These are phyloP conservation scores for Phoebastria nigripes DNA, from an alignment of 2,797 vertebrate species.

Conservation along the genomic window DNA sequence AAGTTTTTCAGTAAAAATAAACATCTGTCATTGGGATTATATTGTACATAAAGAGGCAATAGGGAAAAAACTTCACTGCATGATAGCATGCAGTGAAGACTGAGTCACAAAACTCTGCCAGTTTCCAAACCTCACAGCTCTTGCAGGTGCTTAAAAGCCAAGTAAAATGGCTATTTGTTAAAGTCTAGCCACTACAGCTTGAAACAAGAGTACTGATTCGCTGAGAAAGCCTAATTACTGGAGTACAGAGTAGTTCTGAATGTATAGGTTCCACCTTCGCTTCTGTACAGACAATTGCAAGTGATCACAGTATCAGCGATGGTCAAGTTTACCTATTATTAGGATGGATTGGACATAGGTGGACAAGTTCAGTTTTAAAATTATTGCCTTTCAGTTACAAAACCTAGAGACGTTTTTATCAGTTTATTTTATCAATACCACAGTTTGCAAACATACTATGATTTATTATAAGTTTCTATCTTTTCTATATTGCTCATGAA, in stretches of 20 bases:
- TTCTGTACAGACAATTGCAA: background rate
- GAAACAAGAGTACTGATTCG: background rate
- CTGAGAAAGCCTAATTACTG: background rate
- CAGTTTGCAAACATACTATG: background rate
- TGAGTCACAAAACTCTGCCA: background rate
- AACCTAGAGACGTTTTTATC: background rate
- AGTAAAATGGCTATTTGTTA: background rate
- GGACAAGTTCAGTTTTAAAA: background rate
- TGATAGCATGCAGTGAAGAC: background rate
- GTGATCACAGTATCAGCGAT: background rate
- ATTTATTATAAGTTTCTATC: background rate
- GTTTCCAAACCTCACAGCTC: background rate
- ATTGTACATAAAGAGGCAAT: background rate
- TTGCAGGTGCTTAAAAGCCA: background rate
- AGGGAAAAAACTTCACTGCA: background rate
- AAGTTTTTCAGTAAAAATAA: background rate
- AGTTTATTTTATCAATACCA: background rate
- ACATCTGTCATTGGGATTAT: background rate
- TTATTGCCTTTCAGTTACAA: background rate
- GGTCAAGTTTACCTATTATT: background rate
- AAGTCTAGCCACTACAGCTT: background rate
- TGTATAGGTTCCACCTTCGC: rapidly evolving
- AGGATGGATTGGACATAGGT: background rate
- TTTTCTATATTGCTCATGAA: background rate
- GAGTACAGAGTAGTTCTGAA: background rate